These are phyloP conservation scores for Luehdorfia chinensis DNA, from an alignment of 1,140 invertebrate genomes.

Conservation along the genomic window DNA sequence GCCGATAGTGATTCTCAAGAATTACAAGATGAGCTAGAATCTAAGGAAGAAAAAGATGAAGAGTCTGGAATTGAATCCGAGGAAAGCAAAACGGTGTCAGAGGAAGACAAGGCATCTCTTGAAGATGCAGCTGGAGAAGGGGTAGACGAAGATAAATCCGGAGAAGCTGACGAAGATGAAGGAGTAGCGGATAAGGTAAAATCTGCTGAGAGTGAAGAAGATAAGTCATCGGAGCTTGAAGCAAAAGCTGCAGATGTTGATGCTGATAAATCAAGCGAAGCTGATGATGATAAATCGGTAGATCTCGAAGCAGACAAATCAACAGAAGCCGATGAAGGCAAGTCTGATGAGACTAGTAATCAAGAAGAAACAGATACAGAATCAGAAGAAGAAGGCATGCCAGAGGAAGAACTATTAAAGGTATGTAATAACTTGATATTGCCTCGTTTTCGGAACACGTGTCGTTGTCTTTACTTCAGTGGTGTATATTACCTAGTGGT, in stretches of 20 bases:
- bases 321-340: conserved; percentile 23
- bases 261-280: conserved; percentile 24
- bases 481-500: too few relatives aligned
- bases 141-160: conserved; percentile 26
- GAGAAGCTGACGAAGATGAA: conserved; percentile 22
- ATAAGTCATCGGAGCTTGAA: conserved; percentile 23
- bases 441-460: too few relatives aligned
- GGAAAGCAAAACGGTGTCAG: conserved; percentile 32
- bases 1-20: conserved; percentile 49
- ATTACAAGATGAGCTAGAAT: conserved; percentile 51
- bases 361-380: conserved; percentile 22
- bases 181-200: conserved; percentile 27
- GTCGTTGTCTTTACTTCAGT: too few relatives aligned
- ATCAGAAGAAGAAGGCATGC: conserved; percentile 61
- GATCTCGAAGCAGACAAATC: conserved; percentile 26
- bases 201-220: background rate
- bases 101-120: conserved; percentile 33
- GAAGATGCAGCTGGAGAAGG: conserved; percentile 30
- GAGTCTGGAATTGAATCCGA: conserved; percentile 42
- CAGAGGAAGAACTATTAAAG: conserved; percentile 80
- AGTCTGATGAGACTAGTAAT: conserved; percentile 17
- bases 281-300: conserved; percentile 22
- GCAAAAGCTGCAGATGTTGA: conserved; percentile 31
- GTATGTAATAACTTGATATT: conserved; percentile 66
- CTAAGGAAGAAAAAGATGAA: conserved; percentile 49